phyloP scores from a whole-genome alignment of 2,797 vertebrate genomes.

The Pipistrellus nathusii region DNA sequence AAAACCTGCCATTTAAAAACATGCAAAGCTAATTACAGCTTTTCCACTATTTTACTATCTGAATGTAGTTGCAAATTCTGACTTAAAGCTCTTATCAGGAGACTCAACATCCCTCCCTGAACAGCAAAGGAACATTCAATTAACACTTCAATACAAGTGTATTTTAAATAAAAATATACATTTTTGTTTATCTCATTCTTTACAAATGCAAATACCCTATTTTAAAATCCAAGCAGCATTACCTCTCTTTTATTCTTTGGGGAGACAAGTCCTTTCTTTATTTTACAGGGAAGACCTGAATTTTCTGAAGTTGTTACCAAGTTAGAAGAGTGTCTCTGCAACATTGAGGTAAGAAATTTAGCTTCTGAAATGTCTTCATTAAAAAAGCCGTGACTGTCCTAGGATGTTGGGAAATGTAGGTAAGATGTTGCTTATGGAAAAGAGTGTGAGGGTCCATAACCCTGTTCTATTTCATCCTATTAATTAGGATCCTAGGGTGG shows the following conservation, averaged over 20 bases:
- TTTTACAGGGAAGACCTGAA: conserved; percentile 94
- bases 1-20: conserved; percentile 78
- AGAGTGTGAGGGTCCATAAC: not conserved
- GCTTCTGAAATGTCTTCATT: not conserved
- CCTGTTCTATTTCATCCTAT: not conserved
- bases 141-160: conserved; percentile 81
- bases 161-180: conserved; percentile 83
- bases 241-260: conserved; percentile 58
- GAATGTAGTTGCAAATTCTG: conserved; percentile 78
- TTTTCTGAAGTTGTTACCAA: conserved; percentile 96
- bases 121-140: conserved; percentile 84
- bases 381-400: not conserved
- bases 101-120: conserved; percentile 75
- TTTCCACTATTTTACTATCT: conserved; percentile 81
- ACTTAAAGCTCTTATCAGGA: conserved; percentile 84
- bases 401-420: not conserved
- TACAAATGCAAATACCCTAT: conserved; percentile 79
- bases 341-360: conserved; percentile 91
- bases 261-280: conserved; percentile 49
- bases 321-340: conserved; percentile 95
- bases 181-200: conserved; percentile 82
- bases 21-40: conserved; percentile 82
- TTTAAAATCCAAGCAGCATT: conserved; percentile 66
- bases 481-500: not conserved
- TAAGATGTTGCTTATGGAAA: not conserved